Evolutionary conservation across 2,797 vertebrate species (phyloP), one percentile per base, ranked within the genome.

Genomic region (Ceryle rudis): DNA sequence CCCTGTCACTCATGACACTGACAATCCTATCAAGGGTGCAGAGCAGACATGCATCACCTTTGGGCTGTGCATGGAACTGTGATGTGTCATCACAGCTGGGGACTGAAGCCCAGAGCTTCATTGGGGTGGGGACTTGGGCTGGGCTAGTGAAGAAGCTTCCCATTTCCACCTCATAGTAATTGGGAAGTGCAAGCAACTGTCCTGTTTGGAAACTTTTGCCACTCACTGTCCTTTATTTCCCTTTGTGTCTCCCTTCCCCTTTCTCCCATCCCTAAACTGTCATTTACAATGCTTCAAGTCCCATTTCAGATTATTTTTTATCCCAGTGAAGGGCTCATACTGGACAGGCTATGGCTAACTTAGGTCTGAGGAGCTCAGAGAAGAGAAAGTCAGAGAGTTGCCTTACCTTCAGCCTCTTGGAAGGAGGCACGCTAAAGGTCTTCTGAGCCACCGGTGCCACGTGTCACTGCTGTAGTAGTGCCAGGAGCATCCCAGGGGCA

Each of bases 371-470:
- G 15, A 39, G 10, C 42, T 10, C 23, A 47, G 55, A 77, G 21
- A 47, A 25, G 6, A 37, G 39, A 65, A 51, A 11, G 9, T 13
- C 35, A 61, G 66, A 25, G 35, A 71, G 22, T 21, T 46, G 14
- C 7, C 96, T 96, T 97, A 97, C 97, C 97, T 97, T 87, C 89
- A 91, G 28, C 23, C 5, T 82, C 64, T 33, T 60, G 52, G 93
- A 91, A 95, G 94, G 60, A 89, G 54, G 46, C 47, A 12, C 22
- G 22, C 55, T 77, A 65, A 92, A 92, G 86, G 75, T 9, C 74
- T 86, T 52, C 62, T 0, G 19, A 85, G 92, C 72, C 55, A 57
- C 65, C 18, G 5, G 26, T 21, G 54, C 51, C 57, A 31, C 17
- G 0, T 5, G 28, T 69, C 19, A 42, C 71, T 9, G 14, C 70